Evolutionary conservation across 2,797 vertebrate species (phyloP).

Genomic region (Gymnothorax javanicus): DNA sequence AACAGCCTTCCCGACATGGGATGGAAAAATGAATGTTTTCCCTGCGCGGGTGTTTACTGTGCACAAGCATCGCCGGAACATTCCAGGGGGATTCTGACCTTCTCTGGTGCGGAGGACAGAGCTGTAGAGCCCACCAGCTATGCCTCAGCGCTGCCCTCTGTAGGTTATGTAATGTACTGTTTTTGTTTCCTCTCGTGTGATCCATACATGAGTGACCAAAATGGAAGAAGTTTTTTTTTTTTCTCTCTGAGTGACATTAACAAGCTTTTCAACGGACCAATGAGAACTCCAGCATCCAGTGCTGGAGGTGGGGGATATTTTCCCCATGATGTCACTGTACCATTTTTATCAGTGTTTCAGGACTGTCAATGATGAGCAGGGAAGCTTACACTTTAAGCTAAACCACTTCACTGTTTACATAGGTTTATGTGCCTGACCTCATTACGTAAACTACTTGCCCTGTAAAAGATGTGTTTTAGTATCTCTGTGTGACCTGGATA

Average conservation of each 20-base stretch:
- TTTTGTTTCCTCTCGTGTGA: not conserved
- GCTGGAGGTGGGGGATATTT: constrained; percentile 48
- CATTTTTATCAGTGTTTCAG: constrained; percentile 47
- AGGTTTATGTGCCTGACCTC: not conserved
- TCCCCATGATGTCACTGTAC: constrained; percentile 56
- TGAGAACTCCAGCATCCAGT: not conserved
- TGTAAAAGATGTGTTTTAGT: not conserved
- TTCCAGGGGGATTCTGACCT: not conserved
- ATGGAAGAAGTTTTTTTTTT: not conserved
- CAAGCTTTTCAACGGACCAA: not conserved
- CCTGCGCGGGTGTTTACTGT: not conserved
- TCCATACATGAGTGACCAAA: not conserved
- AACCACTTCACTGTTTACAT: not conserved
- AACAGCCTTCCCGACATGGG: not conserved
- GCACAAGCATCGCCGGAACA: not conserved
- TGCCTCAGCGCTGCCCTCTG: not conserved
- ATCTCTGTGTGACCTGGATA: not conserved
- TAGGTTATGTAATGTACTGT: not conserved
- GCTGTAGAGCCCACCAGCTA: not conserved
- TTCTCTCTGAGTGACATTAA: not conserved
- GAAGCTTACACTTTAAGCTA: constrained; percentile 49
- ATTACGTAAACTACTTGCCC: not conserved
- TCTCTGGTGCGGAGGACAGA: not conserved
- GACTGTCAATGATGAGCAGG: constrained; percentile 57
- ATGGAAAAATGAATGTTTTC: not conserved